phyloP scores from a whole-genome alignment of 2,797 vertebrate species.

The Coreius guichenoti region DNA sequence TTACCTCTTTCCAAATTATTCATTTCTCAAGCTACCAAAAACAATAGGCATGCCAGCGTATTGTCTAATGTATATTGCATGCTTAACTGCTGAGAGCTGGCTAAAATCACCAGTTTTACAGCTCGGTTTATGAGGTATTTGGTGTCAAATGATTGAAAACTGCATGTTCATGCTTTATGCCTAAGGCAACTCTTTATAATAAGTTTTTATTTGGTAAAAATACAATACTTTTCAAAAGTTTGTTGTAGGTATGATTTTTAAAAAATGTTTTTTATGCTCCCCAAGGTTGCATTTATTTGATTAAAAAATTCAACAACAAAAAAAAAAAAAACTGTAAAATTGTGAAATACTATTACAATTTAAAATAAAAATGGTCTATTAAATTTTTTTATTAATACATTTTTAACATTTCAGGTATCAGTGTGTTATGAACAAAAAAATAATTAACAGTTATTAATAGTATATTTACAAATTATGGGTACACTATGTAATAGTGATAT shows the following conservation, averaged over 20 bases:
- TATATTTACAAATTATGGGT: not conserved
- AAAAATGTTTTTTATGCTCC: too few relatives aligned
- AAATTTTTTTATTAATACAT: not conserved
- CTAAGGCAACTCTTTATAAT: not conserved
- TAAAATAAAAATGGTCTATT: not conserved
- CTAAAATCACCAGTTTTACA: not conserved
- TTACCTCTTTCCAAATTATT: not conserved
- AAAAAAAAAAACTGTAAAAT: too few relatives aligned
- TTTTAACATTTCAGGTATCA: not conserved
- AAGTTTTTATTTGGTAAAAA: not conserved
- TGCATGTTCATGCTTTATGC: not conserved
- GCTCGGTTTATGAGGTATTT: not conserved
- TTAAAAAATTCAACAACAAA: too few relatives aligned
- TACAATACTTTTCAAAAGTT: not conserved
- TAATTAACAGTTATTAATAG: not conserved
- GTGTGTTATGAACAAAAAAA: not conserved
- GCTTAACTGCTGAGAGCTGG: not conserved
- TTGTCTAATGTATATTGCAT: not conserved
- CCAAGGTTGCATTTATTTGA: not conserved
- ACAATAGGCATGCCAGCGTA: not conserved
- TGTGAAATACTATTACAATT: not conserved
- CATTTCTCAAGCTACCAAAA: not conserved
- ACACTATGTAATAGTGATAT: too few relatives aligned
- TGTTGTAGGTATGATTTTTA: too few relatives aligned
- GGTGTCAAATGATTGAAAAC: not conserved